A percentile compares a stretch with the other conserved stretches of the same genome.
Conservation (phyloP, 2,797 vertebrate genomes). For the Rhynchonycteris naso region DNA sequence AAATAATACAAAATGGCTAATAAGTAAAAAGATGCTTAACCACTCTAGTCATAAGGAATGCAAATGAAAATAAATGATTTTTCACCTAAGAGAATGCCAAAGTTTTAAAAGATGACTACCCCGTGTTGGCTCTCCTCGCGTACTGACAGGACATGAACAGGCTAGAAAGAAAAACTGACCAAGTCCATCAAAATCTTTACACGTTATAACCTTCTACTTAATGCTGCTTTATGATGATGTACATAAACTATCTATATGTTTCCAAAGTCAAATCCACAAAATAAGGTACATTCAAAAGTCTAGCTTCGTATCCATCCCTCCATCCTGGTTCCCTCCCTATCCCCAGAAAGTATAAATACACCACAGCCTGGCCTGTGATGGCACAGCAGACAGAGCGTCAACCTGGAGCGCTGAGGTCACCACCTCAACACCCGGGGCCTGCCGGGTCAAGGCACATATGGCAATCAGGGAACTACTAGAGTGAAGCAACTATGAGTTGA, state of each 20-base stretch:
- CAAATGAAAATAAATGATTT: neutral
- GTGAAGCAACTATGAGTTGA: too few species aligned
- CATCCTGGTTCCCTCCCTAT: neutral
- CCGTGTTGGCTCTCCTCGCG: neutral
- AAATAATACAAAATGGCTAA: neutral
- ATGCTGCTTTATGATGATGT: neutral
- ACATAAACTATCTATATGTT: neutral
- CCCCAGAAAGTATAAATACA: too few species aligned
- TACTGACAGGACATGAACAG: neutral
- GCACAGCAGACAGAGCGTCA: too few species aligned
- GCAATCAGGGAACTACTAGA: too few species aligned
- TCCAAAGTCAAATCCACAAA: conserved; percentile 39
- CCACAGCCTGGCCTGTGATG: too few species aligned
- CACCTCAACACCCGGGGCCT: too few species aligned
- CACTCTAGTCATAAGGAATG: neutral
- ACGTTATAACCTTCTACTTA: neutral
- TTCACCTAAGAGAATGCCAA: neutral
- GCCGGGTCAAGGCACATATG: too few species aligned
- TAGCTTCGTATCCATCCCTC: neutral
- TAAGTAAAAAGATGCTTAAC: neutral
- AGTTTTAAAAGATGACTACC: neutral
- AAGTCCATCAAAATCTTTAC: neutral
- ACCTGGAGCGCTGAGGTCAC: too few species aligned
- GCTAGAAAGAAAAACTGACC: neutral
- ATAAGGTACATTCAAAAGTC: neutral